These are phyloP conservation scores for Melanotus villosus DNA, from an alignment of 2,888 invertebrate species.

Conservation along the genomic window DNA sequence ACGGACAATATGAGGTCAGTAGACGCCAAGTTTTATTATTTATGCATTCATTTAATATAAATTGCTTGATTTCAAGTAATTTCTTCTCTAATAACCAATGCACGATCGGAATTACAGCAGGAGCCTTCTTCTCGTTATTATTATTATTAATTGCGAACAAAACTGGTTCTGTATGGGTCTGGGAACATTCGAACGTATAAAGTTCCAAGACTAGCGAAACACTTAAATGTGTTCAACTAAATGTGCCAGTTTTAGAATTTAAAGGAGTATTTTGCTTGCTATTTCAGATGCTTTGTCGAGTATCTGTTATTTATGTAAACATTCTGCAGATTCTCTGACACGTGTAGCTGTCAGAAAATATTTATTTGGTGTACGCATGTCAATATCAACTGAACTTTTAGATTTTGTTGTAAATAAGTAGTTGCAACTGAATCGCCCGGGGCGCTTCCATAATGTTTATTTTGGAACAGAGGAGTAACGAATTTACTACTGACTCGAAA, in stretches of 20 bases:
- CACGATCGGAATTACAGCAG: conserved; percentile 15
- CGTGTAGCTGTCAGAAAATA: conserved; percentile 52
- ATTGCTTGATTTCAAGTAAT: conserved; percentile 25
- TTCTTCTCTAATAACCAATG: conserved; percentile 19
- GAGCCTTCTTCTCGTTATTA: conserved; percentile 25
- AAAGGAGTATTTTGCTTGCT: conserved; percentile 54
- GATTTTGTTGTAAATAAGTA: background rate
- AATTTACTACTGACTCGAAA: no score
- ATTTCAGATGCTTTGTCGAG: conserved; percentile 59
- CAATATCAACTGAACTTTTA: conserved; percentile 33
- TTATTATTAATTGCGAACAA: conserved; percentile 24
- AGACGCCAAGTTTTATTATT: conserved; percentile 14
- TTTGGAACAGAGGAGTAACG: background rate
- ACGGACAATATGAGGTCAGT: background rate
- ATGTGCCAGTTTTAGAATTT: background rate
- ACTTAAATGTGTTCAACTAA: background rate
- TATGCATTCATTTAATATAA: conserved; percentile 25
- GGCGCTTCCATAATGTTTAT: background rate
- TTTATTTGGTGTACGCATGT: conserved; percentile 32
- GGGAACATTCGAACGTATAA: conserved; percentile 4
- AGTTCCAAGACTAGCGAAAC: conserved; percentile 7
- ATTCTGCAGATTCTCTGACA: conserved; percentile 55
- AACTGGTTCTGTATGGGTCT: conserved; percentile 25
- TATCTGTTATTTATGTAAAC: conserved; percentile 55
- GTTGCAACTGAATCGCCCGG: background rate